Percentiles rank a stretch among this genome's conserved stretches.
These are phyloP conservation scores for Euzetes globulus DNA, from an alignment of 2,888 invertebrate genomes.

Conservation along the genomic window DNA sequence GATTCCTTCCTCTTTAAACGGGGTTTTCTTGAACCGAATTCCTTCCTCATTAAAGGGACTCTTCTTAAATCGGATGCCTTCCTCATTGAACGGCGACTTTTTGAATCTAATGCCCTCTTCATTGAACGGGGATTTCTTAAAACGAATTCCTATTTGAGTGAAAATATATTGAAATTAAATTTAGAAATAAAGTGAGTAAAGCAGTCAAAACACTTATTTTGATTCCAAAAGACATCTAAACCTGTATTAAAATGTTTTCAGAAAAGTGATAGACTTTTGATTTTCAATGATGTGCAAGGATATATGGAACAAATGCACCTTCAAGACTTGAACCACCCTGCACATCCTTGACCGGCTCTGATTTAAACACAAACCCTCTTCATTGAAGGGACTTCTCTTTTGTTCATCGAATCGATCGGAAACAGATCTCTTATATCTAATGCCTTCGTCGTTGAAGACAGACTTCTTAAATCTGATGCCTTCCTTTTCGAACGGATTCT, in stretches of 20 bases:
- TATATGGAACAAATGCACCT: too few species aligned
- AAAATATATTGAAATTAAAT: background rate
- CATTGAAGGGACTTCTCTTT: conserved; percentile 31
- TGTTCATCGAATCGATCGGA: background rate
- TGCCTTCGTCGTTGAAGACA: conserved; percentile 32
- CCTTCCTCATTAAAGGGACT: conserved; percentile 29
- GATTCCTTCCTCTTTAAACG: conserved; percentile 26
- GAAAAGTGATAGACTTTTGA: background rate
- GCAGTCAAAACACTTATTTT: too few species aligned
- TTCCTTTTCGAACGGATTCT: conserved; percentile 34
- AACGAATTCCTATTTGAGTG: conserved; percentile 9
- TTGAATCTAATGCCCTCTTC: conserved; percentile 32
- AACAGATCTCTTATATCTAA: conserved; percentile 30
- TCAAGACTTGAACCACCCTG: too few species aligned
- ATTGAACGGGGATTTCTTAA: conserved; percentile 26
- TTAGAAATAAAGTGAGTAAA: background rate
- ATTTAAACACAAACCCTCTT: conserved; percentile 19
- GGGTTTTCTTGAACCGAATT: conserved; percentile 30
- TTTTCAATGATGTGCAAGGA: too few species aligned
- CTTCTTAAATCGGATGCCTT: conserved; percentile 32
- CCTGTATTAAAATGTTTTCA: background rate
- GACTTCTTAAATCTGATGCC: conserved; percentile 35
- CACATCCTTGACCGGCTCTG: too few species aligned
- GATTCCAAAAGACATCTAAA: too few species aligned
- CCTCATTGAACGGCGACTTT: conserved; percentile 24